Percentiles rank a stretch among this genome's conserved stretches.
These are phyloP conservation scores for Panagrolaimus sp. DNA, from an alignment of 1,140 invertebrate species.

Conservation along the genomic window DNA sequence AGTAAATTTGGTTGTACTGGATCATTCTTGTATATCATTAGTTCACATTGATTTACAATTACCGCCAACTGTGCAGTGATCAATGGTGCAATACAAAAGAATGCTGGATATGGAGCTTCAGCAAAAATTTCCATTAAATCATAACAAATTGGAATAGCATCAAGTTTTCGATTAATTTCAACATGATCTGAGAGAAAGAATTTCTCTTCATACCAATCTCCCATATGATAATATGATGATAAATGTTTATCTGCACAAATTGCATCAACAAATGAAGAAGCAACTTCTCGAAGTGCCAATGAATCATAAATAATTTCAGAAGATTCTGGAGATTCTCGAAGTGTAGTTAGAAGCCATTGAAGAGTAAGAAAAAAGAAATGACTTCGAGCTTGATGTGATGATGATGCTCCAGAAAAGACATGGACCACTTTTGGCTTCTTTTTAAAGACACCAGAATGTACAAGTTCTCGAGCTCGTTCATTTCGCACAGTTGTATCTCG, in stretches of 20 bases:
- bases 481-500: not conserved
- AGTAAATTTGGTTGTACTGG: not conserved
- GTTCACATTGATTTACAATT: not conserved
- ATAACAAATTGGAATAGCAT: not conserved
- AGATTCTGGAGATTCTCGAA: not conserved
- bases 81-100: not conserved
- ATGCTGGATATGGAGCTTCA: not conserved
- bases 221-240: not conserved
- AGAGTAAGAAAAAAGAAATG: not conserved
- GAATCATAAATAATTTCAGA: not conserved
- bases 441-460: slow-evolving; percentile 4
- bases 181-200: not conserved
- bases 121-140: not conserved
- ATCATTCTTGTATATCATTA: not conserved
- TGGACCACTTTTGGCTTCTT: not conserved
- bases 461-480: not conserved
- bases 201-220: not conserved
- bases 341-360: not conserved
- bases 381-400: too few relatives aligned
- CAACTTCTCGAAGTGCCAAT: not conserved
- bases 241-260: not conserved
- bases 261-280: not conserved
- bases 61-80: not conserved
- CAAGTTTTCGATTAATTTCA: not conserved
- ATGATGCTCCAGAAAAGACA: too few relatives aligned